These are phyloP conservation scores for Calidris pugnax DNA, from an alignment of 2,113 vertebrate species.

Conservation along the genomic window DNA sequence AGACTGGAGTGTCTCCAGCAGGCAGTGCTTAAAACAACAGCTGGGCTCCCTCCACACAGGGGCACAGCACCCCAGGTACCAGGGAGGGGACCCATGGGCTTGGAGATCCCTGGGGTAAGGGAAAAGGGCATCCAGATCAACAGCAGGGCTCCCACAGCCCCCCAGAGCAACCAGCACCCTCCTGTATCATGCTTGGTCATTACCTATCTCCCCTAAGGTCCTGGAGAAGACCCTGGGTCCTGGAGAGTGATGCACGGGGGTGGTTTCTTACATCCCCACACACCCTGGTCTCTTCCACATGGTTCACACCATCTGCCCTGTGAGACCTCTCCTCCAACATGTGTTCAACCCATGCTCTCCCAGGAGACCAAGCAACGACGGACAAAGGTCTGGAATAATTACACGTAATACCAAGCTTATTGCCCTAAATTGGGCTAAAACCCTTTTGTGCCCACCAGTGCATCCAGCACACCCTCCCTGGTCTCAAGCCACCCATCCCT, in stretches of 20 bases:
- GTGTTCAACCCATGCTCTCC: not conserved
- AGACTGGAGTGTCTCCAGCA: constrained; percentile 45
- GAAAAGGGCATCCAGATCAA: not conserved
- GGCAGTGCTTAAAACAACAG: constrained; percentile 29
- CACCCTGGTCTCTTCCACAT: not conserved
- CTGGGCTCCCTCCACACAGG: not conserved
- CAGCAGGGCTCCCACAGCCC: not conserved
- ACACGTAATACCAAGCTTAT: not conserved
- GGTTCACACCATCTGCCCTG: fast-evolving
- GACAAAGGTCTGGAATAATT: not conserved
- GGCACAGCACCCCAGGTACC: not conserved
- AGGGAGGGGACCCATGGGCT: not conserved
- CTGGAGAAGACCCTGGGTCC: not conserved
- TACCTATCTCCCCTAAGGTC: not conserved
- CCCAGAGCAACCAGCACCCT: not conserved
- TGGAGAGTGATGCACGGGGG: not conserved
- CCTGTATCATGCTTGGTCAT: fast-evolving
- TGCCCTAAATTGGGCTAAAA: not conserved
- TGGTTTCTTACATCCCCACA: not conserved
- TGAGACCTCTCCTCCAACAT: not conserved
- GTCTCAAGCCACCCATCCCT: not conserved
- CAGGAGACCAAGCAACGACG: fast-evolving
- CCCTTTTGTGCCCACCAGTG: not conserved
- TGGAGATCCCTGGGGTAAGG: not conserved
- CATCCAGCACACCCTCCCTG: not conserved